Conservation (phyloP, 2,797 vertebrate genomes). For the Acestrorhynchus altus region DNA sequence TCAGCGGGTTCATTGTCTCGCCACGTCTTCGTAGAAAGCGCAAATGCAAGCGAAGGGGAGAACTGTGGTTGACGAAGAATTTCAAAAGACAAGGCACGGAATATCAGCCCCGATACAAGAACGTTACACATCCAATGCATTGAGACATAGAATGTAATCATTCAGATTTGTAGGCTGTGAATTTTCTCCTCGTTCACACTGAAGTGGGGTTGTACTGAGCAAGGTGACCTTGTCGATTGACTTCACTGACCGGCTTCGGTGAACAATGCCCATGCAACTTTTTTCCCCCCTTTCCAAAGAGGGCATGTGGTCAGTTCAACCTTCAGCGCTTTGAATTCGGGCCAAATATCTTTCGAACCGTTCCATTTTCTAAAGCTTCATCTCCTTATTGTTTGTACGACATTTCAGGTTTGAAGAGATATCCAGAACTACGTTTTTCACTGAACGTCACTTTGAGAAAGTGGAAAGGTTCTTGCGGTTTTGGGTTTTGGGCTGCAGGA, state of each 20-base stretch:
- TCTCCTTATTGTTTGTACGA: background rate
- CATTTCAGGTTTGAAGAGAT: conserved; percentile 35
- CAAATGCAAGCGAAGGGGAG: conserved; percentile 62
- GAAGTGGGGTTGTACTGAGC: conserved; percentile 57
- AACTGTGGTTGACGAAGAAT: conserved; percentile 62
- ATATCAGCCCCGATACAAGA: background rate
- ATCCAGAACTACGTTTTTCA: background rate
- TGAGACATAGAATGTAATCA: conserved; percentile 59
- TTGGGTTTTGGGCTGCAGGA: background rate
- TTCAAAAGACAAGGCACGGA: conserved; percentile 74
- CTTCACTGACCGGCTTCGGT: conserved; percentile 66
- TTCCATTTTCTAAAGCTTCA: conserved; percentile 76
- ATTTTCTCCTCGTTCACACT: conserved; percentile 58
- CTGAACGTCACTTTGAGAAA: background rate
- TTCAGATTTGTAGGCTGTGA: conserved; percentile 55
- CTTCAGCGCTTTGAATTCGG: conserved; percentile 47
- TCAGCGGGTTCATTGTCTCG: background rate
- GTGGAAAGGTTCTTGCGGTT: conserved; percentile 42
- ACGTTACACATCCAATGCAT: background rate
- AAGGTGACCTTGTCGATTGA: conserved; percentile 74
- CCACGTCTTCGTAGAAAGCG: conserved; percentile 75
- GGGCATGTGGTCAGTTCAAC: conserved; percentile 60
- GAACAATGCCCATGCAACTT: conserved; percentile 66
- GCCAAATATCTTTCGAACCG: conserved; percentile 49
- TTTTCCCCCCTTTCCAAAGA: conserved; percentile 51